Base-by-base conservation (phyloP, 2,113 vertebrate species). In the Anhinga rufa region DNA sequence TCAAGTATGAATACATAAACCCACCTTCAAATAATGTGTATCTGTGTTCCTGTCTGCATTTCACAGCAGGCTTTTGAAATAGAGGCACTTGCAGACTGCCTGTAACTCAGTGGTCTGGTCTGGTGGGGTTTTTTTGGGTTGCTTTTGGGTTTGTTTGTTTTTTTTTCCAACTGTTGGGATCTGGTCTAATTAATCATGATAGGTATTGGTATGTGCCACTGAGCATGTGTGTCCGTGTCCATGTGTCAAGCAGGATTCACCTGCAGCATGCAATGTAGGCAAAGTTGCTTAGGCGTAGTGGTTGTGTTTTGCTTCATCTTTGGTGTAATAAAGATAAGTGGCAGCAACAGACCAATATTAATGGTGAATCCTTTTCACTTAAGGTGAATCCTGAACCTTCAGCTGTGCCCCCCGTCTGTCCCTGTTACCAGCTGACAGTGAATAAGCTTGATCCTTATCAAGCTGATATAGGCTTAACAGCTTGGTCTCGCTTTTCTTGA, bases 381-480 rank as follows among this genome's bases (percentile, higher is more conserved):
- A 25, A 81, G 14, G 61, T 62, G 55, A 71, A 65, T 79, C 57
- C 28, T 75, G 76, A 77, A 58, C 46, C 64, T 92, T 88, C 58
- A 93, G 58, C 66, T 86, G 32, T 95, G 76, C 12, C n/a, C 18
- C 17, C n/a, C 92, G 31, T 61, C 58, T 93, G 31, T 61, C 58
- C 19, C 25, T 77, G 16, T 75, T 65, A 48, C 21, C 81, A 89
- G 49, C 57, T 93, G 69, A 36, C 70, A 36, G 31, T 74, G 75
- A 80, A 66, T 80, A 70, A 91, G 58, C 90, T 69, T 94, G 70
- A 96, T 95, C 89, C 91, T 82, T 79, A 84, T 90, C 78, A 90
- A 93, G 34, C 70, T 90, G 25, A 82, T 85, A 82, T 0, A 54
- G 62, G 49, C 70, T 97, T 96, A 95, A 65, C 48, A 62, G 82